A percentile compares a stretch with the other conserved stretches of the same genome.
These are phyloP conservation scores for Morpho helenor DNA, from an alignment of 2,888 invertebrate genomes.

Conservation along the genomic window DNA sequence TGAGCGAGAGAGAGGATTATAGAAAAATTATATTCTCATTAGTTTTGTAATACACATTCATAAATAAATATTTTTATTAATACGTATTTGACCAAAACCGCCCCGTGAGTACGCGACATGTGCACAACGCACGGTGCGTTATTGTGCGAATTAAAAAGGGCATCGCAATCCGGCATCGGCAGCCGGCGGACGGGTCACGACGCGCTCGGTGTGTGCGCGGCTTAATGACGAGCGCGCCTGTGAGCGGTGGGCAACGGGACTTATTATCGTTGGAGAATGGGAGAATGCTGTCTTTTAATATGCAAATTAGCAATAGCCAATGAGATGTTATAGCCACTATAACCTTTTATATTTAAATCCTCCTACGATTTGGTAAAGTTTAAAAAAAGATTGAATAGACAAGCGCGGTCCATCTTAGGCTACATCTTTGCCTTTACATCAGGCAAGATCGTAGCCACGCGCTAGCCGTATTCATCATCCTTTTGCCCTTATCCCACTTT, in stretches of 20 bases:
- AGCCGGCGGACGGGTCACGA: constrained; percentile 51
- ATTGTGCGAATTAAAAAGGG: constrained; percentile 62
- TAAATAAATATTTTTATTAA: too few relatives aligned
- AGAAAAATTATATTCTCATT: too few relatives aligned
- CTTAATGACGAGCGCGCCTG: constrained; percentile 30
- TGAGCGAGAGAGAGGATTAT: too few relatives aligned
- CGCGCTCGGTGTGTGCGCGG: constrained; percentile 32
- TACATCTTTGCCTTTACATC: too few relatives aligned
- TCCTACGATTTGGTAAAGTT: too few relatives aligned
- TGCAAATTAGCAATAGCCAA: constrained; percentile 17
- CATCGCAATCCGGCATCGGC: constrained; percentile 45
- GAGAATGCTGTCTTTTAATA: constrained; percentile 23
- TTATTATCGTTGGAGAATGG: constrained; percentile 19
- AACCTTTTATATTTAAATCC: too few relatives aligned
- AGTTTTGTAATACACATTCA: too few relatives aligned
- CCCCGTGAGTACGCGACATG: constrained; percentile 29
- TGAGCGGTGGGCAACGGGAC: constrained; percentile 15
- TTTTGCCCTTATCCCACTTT: too few relatives aligned
- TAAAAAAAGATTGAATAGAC: too few relatives aligned
- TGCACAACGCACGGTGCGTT: constrained; percentile 47
- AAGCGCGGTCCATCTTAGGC: too few relatives aligned
- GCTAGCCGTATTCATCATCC: too few relatives aligned
- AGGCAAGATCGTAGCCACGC: too few relatives aligned
- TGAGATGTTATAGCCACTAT: neutral
- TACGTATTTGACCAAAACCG: constrained; percentile 5